Conservation (phyloP, 2,797 vertebrate genomes). For the Gadopsis bispinosus region DNA sequence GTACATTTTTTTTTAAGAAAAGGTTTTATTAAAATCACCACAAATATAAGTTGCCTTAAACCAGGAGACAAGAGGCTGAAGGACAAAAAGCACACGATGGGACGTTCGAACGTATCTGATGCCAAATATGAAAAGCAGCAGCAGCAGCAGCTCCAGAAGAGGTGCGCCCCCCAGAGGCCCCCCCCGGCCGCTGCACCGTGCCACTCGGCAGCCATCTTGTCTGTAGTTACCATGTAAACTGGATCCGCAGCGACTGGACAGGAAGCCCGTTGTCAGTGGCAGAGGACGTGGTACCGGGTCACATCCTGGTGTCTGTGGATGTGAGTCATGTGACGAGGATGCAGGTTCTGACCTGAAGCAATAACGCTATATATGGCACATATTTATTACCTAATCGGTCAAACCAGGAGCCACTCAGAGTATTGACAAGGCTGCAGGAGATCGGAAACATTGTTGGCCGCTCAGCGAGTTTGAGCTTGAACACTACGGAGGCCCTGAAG, state of each 20-base stretch:
- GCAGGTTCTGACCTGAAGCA: constrained; percentile 36
- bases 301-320: constrained; percentile 36
- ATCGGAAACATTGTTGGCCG: neutral
- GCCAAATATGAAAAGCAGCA: constrained; percentile 84
- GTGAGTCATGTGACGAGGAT: constrained; percentile 45
- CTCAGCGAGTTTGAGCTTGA: neutral
- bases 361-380: constrained; percentile 46
- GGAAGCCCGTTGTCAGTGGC: neutral
- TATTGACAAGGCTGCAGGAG: neutral
- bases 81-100: constrained; percentile 72
- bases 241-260: constrained; percentile 38
- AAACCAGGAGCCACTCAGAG: neutral
- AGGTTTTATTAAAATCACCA: constrained; percentile 95
- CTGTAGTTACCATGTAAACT: constrained; percentile 52
- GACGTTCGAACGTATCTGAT: constrained; percentile 79
- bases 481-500: neutral
- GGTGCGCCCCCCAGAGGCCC: constrained; percentile 47
- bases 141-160: constrained; percentile 35
- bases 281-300: constrained; percentile 42
- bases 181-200: neutral
- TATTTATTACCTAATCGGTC: constrained; percentile 32
- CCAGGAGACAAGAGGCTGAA: constrained; percentile 83
- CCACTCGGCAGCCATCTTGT: constrained; percentile 64
- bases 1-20: constrained; percentile 90
- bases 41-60: constrained; percentile 97